Percentiles rank a stretch among this genome's conserved stretches.
These are phyloP conservation scores for Eilema depressum DNA, from an alignment of 2,888 invertebrate species.

Conservation along the genomic window DNA sequence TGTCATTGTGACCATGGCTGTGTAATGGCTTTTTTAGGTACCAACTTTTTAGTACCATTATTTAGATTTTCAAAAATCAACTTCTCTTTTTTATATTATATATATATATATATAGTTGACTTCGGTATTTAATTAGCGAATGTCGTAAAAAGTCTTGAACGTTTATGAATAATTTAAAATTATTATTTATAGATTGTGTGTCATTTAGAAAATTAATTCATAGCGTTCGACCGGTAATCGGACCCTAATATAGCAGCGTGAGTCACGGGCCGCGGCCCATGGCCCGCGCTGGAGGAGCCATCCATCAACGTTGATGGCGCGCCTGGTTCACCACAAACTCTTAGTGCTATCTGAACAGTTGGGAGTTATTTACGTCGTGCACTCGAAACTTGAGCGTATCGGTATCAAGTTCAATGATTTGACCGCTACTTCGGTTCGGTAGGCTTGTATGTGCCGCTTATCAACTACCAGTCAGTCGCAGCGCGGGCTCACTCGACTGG, in stretches of 20 bases:
- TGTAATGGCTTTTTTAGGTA: no score
- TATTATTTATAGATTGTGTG: constrained; percentile 21
- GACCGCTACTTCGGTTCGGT: constrained; percentile 10
- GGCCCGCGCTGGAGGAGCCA: constrained; percentile 9
- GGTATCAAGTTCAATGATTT: constrained; percentile 22
- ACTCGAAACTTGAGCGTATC: constrained; percentile 9
- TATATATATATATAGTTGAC: no score
- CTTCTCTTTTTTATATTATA: no score
- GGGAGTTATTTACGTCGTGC: constrained; percentile 25
- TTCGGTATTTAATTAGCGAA: neutral
- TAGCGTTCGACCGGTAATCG: constrained; percentile 7
- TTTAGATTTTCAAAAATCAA: no score
- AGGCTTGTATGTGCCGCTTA: constrained; percentile 12
- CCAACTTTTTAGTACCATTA: no score
- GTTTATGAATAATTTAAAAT: neutral
- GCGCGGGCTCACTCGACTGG: neutral
- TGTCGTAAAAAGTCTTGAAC: neutral
- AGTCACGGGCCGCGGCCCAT: constrained; percentile 21
- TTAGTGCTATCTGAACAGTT: constrained; percentile 21
- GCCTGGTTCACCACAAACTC: constrained; percentile 28
- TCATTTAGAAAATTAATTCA: constrained; percentile 34
- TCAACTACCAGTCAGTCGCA: neutral
- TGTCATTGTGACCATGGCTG: neutral
- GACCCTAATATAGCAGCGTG: constrained; percentile 35
- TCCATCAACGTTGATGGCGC: constrained; percentile 33